Evolutionary conservation across 1,140 invertebrate genomes (phyloP), one percentile per base, ranked within the genome.

Genomic region (Cecropterus lyciades): DNA sequence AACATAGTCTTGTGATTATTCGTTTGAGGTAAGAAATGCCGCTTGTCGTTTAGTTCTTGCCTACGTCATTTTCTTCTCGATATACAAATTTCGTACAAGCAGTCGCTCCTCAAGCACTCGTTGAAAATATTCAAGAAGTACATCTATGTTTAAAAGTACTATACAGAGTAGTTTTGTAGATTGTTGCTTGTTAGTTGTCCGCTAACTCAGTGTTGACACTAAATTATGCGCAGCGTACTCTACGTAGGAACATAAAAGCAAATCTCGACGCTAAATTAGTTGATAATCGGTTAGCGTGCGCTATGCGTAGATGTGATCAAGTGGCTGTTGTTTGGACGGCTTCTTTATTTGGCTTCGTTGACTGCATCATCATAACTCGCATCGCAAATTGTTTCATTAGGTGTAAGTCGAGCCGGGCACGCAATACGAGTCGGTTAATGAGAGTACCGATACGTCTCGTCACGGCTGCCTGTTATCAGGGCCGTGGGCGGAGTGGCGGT

Each of bases 401-500:
- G 73, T 87, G 85, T 86, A 88, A 87, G 77, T 59, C 63, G 86
- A 89, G 79, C 77, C 67, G 81, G 81, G 82, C 75, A 85, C 84
- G 84, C 85, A 89, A 82, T 84, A 79, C 71, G 75, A 84, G 79
- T 85, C 75, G 66, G 73, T 76, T 87, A 87, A 89, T 87, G 80
- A 84, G 82, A 84, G 78, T 83, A 82, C 82, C 82, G 85, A 87
- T 86, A 87, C 80, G 77, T 69, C 77, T 83, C 85, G 87, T 86
- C 87, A 87, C 87, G 82, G 80, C 75, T 83, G 76, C 75, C 73
- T 77, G 82, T 87, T 89, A 87, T 91, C 86, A 91, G 78, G 79
- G 82, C 77, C 85, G 80, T 81, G 78, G 73, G 84, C 73, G 81
- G 79, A 70, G 81, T 73, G 80, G 64, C 65, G 66, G 78, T 89